These are phyloP conservation scores for Oxyteleia sp. DNA, from an alignment of 2,888 invertebrate genomes.

Conservation along the genomic window DNA sequence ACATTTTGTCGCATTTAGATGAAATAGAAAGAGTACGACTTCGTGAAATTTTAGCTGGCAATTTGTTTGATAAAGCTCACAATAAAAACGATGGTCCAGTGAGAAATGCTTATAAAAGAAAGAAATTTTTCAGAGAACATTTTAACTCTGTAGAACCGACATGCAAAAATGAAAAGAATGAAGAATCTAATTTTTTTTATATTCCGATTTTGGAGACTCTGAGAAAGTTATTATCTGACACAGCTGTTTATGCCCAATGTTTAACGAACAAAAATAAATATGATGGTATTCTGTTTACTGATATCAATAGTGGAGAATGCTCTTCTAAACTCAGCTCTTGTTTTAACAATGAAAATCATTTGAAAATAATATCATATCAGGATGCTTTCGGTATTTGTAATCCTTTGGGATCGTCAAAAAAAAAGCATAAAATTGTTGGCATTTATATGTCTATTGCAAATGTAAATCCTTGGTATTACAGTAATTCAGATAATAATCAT, in stretches of 20 bases:
- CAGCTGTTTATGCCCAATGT: conserved; percentile 15
- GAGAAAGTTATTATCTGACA: conserved; percentile 21
- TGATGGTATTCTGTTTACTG: conserved; percentile 12
- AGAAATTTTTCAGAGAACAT: neutral
- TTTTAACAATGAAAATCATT: conserved; percentile 7
- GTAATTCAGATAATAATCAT: conserved; percentile 7
- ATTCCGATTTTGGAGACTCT: conserved; percentile 33
- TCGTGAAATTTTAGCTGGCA: neutral
- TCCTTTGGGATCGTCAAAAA: conserved; percentile 8
- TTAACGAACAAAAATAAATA: conserved; percentile 17
- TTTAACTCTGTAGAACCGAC: neutral
- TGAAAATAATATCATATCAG: conserved; percentile 10
- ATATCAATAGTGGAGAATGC: neutral
- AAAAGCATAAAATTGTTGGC: conserved; percentile 17
- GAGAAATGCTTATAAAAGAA: neutral
- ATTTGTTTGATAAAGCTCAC: conserved; percentile 18
- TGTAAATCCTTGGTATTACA: conserved; percentile 15
- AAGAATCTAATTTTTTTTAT: conserved; percentile 30
- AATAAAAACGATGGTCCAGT: neutral
- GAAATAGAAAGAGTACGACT: neutral
- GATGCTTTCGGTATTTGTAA: conserved; percentile 15
- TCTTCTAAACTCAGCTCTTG: too few relatives aligned
- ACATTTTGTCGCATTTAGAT: neutral
- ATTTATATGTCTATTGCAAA: conserved; percentile 13
- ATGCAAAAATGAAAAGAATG: neutral